Evolutionary conservation across 2,113 vertebrate genomes (phyloP).

Genomic region (Eptesicus fuscus): DNA sequence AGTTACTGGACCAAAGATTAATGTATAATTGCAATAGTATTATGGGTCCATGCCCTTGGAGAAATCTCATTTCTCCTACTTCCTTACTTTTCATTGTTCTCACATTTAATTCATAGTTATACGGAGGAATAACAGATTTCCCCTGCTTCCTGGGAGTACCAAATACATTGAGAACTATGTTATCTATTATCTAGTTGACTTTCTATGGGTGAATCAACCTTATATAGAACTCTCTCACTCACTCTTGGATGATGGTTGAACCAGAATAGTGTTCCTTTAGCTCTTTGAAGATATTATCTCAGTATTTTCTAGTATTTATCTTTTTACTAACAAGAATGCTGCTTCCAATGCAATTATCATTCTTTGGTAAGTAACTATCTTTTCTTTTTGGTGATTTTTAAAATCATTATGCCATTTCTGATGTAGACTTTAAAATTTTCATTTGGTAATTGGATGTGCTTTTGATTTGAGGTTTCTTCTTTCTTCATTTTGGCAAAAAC

Average conservation of each 20-base stretch:
- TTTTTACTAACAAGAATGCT: neutral
- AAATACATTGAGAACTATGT: neutral
- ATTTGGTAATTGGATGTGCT: neutral
- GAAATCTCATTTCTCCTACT: neutral
- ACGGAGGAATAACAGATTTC: neutral
- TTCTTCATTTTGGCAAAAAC: neutral
- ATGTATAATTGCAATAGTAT: neutral
- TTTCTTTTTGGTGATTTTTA: neutral
- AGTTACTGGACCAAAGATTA: neutral
- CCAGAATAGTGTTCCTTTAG: neutral
- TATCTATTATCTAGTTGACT: neutral
- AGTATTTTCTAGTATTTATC: neutral
- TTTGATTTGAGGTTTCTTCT: neutral
- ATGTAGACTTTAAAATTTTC: neutral
- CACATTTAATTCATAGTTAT: neutral
- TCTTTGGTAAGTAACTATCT: neutral
- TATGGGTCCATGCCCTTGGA: neutral
- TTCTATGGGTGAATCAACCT: neutral
- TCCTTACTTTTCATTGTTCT: neutral
- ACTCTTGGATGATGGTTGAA: neutral
- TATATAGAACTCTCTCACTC: neutral
- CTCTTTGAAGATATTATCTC: neutral
- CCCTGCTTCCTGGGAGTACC: neutral
- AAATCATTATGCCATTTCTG: neutral
- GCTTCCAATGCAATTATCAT: neutral